These are phyloP conservation scores for Capromys pilorides DNA, from an alignment of 2,797 vertebrate genomes.

Conservation along the genomic window DNA sequence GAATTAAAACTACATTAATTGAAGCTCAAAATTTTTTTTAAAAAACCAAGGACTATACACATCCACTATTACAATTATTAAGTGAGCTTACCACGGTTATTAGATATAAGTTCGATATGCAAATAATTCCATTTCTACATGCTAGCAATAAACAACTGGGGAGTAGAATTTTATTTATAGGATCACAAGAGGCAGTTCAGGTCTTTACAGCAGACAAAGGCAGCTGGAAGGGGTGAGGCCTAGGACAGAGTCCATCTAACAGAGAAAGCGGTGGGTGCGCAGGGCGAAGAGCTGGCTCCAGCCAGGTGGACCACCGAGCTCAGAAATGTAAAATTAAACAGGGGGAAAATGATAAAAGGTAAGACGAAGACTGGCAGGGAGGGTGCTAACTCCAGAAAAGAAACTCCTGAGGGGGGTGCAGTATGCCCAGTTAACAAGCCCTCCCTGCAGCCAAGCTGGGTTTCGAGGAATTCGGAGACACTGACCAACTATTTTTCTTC, in stretches of 20 bases:
- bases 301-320: background rate
- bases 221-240: background rate
- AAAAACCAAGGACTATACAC: background rate
- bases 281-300: background rate
- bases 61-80: background rate
- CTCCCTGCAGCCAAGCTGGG: background rate
- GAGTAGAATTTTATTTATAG: background rate
- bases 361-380: background rate
- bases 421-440: background rate
- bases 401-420: no score
- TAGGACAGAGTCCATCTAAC: background rate
- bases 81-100: background rate
- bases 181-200: background rate
- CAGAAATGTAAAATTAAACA: background rate
- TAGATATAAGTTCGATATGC: background rate
- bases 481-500: background rate
- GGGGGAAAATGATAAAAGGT: background rate
- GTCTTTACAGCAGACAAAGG: background rate
- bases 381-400: background rate
- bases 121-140: background rate
- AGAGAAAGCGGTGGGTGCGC: background rate
- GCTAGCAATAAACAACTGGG: background rate
- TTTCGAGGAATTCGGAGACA: background rate
- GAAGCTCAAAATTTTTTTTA: background rate
- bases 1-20: background rate